Evolutionary conservation across 2,113 vertebrate genomes (phyloP), one percentile per base, ranked within the genome.

Genomic region (Trinectes maculatus): DNA sequence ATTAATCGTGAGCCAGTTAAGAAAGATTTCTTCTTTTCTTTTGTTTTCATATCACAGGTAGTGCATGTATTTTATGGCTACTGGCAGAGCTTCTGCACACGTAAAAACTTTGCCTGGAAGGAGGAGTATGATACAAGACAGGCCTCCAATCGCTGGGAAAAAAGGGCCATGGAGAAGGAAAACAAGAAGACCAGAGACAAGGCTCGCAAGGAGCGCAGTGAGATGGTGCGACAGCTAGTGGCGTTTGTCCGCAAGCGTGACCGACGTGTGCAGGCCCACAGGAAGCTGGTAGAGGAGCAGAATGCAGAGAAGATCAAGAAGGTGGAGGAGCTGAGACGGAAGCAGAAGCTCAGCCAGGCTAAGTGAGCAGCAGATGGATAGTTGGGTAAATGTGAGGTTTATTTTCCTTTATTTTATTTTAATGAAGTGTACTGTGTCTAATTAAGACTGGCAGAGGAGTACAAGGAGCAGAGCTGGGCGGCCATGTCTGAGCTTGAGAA

Each of bases 81-180:
- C 79, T 99, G 98, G 97, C 98, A 99, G 90, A 99, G 97, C 79
- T 99, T 99, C 85, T 98, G 96, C 83, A 98, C 96, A 0, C 91
- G 88, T 12, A 98, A 96, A 71, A 96, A 90, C 75, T 98, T 99
- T 68, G 93, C 96, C 1, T 99, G 98, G 97, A 98, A 95, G 63
- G 98, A 99, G 82, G 95, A 96, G 18, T 98, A 97, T 2, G 98
- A 99, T 57, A 98, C 95, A 0, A 90, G 96, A 11, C 96, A 98
- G 51, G 97, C 95, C 2, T 95, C 95, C 52, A 99, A 98, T 90
- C 96, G 95, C 79, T 98, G 96, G 96, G 96, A 98, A 87, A 99
- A 99, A 49, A 90, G 97, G 22, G 97, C 96, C 36, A 99, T 99
- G 97, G 97, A 99, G 83, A 98, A 98, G 77, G 98, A 99, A 66